Base-by-base conservation (phyloP, 2,113 vertebrate species). In the Connochaetes taurinus region DNA sequence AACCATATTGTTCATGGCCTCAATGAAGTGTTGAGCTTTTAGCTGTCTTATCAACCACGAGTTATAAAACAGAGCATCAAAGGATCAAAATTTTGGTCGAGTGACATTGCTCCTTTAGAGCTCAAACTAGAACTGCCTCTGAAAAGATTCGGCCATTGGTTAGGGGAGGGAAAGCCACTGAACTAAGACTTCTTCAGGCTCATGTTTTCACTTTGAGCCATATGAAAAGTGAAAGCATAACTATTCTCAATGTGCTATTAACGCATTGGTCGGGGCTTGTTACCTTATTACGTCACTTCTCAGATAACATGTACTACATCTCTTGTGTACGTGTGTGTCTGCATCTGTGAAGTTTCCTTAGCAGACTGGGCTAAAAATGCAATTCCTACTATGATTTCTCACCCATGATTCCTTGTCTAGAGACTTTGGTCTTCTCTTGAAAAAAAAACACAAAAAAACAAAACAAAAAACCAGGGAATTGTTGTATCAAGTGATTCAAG, bases 191-290 rank as follows among this genome's bases (percentile, higher is more conserved):
- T 88, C 71, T 43, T 95, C 19, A 50, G 58, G n/a, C 15, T 50
- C 23, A 67, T 50, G 53, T 76, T 97, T 92, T 96, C 92, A 47
- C 85, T 95, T 92, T 97, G 80, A 90, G n/a, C 55, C 80, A 67
- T 83, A 90, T 92, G 64, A 91, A 96, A 96, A 96, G 60, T 80
- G 85, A 96, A 96, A 96, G 86, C 14, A 31, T 50, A 81, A 33
- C 13, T 53, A 36, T 40, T 36, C 36, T 71, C 3, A 45, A 4
- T 33, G 8, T 76, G 81, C 74, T 85, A n/a, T 36, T 33, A 57
- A n/a, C 23, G 23, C 21, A 17, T 13, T 47, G 23, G 62, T 23
- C 1, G 45, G 33, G 31, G 36, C 76, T 53, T 36, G n/a, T 17
- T 55, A 8, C 27, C 6, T 74, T 76, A 43, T 4, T 29, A 16